These are phyloP conservation scores for Dasyprocta punctata DNA, from an alignment of 2,113 vertebrate genomes.

Conservation along the genomic window DNA sequence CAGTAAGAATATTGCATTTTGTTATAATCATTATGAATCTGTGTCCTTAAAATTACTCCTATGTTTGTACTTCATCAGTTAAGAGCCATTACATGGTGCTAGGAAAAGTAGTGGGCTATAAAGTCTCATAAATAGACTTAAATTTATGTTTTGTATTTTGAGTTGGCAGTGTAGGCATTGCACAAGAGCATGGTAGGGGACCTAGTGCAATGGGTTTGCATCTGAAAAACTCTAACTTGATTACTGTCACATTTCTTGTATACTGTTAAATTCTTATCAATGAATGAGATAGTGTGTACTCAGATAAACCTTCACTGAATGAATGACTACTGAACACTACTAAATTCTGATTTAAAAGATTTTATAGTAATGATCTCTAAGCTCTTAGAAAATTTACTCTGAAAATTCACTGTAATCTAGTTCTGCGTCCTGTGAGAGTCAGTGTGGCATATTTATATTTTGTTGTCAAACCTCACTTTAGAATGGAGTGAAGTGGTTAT, in stretches of 20 bases:
- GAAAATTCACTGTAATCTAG: not conserved
- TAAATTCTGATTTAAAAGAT: not conserved
- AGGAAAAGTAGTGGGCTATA: not conserved
- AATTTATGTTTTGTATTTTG: not conserved
- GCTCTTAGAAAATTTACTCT: not conserved
- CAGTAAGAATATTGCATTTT: not conserved
- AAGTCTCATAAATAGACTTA: not conserved
- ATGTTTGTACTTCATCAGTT: not conserved
- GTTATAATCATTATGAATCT: not conserved
- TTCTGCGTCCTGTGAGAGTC: not conserved
- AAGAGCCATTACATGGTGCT: not conserved
- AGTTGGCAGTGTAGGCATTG: not conserved
- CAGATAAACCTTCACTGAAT: not conserved
- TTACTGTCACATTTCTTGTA: not conserved
- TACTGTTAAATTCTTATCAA: not conserved
- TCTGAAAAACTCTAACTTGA: not conserved
- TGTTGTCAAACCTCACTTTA: not conserved
- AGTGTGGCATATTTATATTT: not conserved
- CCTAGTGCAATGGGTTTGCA: fast-evolving
- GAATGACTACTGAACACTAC: not conserved
- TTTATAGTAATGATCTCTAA: not conserved
- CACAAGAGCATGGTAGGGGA: too few relatives aligned
- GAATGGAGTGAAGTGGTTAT: not conserved
- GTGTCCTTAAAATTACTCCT: not conserved
- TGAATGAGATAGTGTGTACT: not conserved